These are phyloP conservation scores for Hypotaenidia philippensis DNA, from an alignment of 2,797 vertebrate genomes.

Conservation along the genomic window DNA sequence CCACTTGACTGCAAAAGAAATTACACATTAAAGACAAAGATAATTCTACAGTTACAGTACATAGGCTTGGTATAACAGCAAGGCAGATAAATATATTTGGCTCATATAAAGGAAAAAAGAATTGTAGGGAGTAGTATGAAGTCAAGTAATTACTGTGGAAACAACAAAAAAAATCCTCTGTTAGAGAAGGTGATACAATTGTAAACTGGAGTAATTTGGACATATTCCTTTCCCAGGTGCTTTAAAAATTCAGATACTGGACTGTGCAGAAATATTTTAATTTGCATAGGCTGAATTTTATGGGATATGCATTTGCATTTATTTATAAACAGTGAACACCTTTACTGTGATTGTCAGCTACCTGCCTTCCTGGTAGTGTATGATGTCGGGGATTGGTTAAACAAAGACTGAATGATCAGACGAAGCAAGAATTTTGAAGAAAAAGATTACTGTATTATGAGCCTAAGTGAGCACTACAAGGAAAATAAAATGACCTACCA, in stretches of 20 bases:
- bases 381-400: background rate
- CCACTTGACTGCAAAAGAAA: conserved; percentile 34
- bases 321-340: background rate
- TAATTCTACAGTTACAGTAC: background rate
- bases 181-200: background rate
- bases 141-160: background rate
- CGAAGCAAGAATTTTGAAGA: background rate
- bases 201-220: background rate
- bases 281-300: background rate
- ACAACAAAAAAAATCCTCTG: background rate
- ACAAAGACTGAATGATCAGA: background rate
- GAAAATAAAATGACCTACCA: background rate
- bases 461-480: background rate
- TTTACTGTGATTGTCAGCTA: background rate
- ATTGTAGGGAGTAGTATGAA: background rate
- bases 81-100: conserved; percentile 14
- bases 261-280: background rate
- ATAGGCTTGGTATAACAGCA: background rate
- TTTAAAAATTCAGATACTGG: background rate
- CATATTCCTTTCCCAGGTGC: background rate
- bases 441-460: background rate
- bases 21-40: conserved; percentile 19
- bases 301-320: background rate
- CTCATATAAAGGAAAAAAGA: background rate
- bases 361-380: background rate